phyloP scores from a whole-genome alignment of 2,888 invertebrate genomes.

The Helobdella robusta region DNA sequence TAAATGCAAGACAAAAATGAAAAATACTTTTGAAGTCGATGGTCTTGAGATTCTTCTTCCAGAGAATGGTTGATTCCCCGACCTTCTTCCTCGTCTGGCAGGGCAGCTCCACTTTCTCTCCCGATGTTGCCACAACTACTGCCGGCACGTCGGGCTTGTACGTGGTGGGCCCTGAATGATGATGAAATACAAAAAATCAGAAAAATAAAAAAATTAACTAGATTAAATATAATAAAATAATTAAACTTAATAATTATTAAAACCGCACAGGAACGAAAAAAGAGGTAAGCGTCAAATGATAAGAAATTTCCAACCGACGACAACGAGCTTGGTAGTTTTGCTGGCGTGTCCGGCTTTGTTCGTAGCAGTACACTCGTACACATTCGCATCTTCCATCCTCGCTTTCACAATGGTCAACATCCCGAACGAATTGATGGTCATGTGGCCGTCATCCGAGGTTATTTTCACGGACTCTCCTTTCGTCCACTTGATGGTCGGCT shows the following conservation, averaged over 20 bases:
- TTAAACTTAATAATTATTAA: too few relatives aligned
- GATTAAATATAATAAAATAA: too few relatives aligned
- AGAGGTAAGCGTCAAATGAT: neutral
- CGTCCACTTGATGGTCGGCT: constrained; percentile 44
- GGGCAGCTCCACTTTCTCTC: constrained; percentile 44
- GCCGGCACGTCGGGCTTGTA: neutral
- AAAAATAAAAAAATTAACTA: too few relatives aligned
- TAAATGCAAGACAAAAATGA: too few relatives aligned
- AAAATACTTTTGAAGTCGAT: too few relatives aligned
- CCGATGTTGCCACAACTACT: constrained; percentile 14
- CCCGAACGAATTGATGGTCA: constrained; percentile 31
- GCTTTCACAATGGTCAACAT: constrained; percentile 31
- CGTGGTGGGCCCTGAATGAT: constrained; percentile 2
- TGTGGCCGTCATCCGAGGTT: neutral
- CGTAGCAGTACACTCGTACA: constrained; percentile 51
- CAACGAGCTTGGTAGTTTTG: constrained; percentile 41
- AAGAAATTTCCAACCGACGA: constrained; percentile 40
- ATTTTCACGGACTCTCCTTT: constrained; percentile 44
- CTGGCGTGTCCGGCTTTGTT: constrained; percentile 50
- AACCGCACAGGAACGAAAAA: too few relatives aligned
- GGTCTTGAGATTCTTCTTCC: constrained; percentile 46
- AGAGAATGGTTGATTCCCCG: constrained; percentile 46
- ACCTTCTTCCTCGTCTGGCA: constrained; percentile 50
- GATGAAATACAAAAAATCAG: neutral
- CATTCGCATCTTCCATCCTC: constrained; percentile 46